phyloP scores from a whole-genome alignment of 1,140 invertebrate genomes.

The Brachionus calyciflorus region DNA sequence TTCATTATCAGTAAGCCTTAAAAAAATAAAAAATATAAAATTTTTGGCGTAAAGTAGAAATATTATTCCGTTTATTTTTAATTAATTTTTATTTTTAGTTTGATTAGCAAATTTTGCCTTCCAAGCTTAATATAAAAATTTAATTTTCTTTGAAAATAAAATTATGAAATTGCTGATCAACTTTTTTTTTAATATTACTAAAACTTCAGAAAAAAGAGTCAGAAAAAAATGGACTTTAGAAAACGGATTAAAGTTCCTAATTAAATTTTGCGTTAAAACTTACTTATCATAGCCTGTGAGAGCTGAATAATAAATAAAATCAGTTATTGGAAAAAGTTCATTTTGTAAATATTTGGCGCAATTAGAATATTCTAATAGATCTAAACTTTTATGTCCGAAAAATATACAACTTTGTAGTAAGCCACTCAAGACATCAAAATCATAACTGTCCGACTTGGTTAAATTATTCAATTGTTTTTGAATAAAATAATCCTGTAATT shows the following conservation, averaged over 20 bases:
- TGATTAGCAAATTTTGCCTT: no score
- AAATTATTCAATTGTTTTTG: not conserved
- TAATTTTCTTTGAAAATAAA: no score
- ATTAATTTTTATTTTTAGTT: no score
- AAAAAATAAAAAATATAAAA: not conserved
- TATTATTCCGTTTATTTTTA: no score
- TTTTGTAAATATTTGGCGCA: not conserved
- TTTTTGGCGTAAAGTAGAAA: no score
- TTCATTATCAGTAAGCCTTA: not conserved
- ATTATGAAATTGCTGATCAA: no score
- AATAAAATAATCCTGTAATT: conserved; percentile 12
- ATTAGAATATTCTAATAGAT: not conserved
- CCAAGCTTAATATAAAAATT: no score
- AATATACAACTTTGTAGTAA: not conserved
- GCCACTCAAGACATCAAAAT: not conserved
- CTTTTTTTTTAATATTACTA: no score
- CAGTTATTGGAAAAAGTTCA: not conserved
- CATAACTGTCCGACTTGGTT: not conserved
- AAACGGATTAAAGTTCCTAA: no score
- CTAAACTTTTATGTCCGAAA: conserved; percentile 3
- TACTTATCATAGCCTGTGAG: not conserved
- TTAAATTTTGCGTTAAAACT: not conserved
- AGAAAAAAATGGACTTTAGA: no score
- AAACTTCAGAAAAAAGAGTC: no score
- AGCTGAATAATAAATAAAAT: conserved; percentile 5